A percentile compares a stretch with the other conserved stretches of the same genome.
phyloP scores from a whole-genome alignment of 2,113 vertebrate genomes.

The Oryzias woworae region DNA sequence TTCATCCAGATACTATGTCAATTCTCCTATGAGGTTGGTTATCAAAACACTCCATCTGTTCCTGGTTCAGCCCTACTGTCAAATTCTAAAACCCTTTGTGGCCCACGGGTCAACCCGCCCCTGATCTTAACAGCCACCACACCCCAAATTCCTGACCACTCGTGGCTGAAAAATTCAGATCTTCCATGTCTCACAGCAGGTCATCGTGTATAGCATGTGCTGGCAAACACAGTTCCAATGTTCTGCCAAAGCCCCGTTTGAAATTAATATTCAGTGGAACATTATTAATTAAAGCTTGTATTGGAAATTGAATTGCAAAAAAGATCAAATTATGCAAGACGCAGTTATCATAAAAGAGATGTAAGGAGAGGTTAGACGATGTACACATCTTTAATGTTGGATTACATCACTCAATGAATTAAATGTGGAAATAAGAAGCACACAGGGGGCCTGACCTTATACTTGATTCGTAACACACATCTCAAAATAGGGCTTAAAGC shows the following conservation, averaged over 20 bases:
- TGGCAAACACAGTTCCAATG: slow-evolving; percentile 34
- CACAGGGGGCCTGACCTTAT: slow-evolving; percentile 16
- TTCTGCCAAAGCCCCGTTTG: slow-evolving; percentile 28
- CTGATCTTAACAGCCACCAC: too few species aligned
- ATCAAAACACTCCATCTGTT: too few species aligned
- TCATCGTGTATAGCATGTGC: slow-evolving; percentile 8
- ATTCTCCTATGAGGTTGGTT: too few species aligned
- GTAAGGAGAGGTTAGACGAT: background rate
- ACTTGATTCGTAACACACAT: slow-evolving; percentile 31
- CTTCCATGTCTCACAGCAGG: slow-evolving; percentile 3
- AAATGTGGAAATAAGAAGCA: slow-evolving; percentile 9
- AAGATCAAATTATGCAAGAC: slow-evolving; percentile 7
- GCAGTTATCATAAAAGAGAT: background rate
- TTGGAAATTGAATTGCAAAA: slow-evolving; percentile 28
- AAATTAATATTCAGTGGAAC: slow-evolving; percentile 40
- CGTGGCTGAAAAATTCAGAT: slow-evolving; percentile 11
- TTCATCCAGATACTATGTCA: too few species aligned
- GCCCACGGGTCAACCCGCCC: too few species aligned
- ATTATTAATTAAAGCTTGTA: slow-evolving; percentile 49
- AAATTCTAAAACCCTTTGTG: too few species aligned
- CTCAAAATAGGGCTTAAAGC: slow-evolving; percentile 10
- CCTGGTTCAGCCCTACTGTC: too few species aligned
- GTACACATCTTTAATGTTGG: slow-evolving; percentile 21
- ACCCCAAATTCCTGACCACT: slow-evolving; percentile 27
- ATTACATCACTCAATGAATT: slow-evolving; percentile 7